A percentile compares a stretch with the other conserved stretches of the same genome.
Evolutionary conservation across 2,797 vertebrate species (phyloP).

Genomic region (Megalops cyprinoides): DNA sequence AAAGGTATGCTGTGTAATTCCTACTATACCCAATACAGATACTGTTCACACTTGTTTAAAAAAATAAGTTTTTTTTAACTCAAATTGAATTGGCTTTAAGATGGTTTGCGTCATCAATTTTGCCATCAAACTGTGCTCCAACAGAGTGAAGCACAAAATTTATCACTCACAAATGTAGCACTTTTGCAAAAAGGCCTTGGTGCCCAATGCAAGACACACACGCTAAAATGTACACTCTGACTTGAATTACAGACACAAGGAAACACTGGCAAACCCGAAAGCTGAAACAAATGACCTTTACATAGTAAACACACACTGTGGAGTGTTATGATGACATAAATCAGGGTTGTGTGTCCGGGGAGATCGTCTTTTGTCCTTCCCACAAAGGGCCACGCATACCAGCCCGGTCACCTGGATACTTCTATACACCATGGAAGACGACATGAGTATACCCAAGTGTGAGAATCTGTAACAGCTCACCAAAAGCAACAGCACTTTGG

Average conservation of each 20-base stretch:
- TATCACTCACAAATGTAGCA: neutral
- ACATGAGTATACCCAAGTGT: neutral
- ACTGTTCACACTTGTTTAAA: too few relatives aligned
- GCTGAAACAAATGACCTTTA: neutral
- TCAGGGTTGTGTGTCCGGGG: slow-evolving; percentile 21
- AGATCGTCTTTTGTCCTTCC: slow-evolving; percentile 8
- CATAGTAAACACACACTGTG: neutral
- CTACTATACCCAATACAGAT: too few relatives aligned
- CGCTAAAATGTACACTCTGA: neutral
- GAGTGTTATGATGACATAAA: slow-evolving; percentile 10
- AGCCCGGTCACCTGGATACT: slow-evolving; percentile 25
- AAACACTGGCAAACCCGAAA: neutral
- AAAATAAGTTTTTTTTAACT: too few relatives aligned
- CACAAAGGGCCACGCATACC: slow-evolving; percentile 22
- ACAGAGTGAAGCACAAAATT: neutral
- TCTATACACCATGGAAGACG: neutral
- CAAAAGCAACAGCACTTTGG: neutral
- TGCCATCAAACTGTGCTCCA: too few relatives aligned
- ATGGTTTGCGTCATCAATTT: neutral
- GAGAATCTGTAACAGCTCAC: neutral
- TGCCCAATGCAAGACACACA: neutral
- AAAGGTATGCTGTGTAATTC: too few relatives aligned
- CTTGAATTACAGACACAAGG: neutral
- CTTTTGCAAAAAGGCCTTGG: neutral
- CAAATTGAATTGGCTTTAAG: neutral